phyloP scores from a whole-genome alignment of 2,113 vertebrate genomes.

The Epinephelus cyanopodus region DNA sequence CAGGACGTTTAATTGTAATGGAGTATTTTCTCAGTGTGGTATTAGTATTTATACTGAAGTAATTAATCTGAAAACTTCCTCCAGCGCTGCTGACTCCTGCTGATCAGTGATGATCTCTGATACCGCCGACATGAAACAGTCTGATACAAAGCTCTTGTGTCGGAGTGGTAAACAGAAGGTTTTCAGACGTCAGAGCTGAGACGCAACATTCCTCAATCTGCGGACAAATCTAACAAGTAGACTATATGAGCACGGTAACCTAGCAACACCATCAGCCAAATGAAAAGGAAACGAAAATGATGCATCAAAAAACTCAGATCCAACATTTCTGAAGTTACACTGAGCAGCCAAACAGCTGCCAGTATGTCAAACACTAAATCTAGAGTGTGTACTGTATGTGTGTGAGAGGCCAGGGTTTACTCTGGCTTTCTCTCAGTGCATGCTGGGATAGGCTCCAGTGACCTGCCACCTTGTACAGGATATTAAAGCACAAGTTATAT shows the following conservation, averaged over 20 bases:
- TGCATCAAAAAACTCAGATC: not conserved
- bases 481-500: not conserved
- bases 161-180: not conserved
- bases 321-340: not conserved
- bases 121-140: not conserved
- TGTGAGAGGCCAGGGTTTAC: not conserved
- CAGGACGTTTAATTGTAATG: no score
- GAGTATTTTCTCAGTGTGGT: not conserved
- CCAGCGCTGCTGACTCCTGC: not conserved
- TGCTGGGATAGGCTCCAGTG: not conserved
- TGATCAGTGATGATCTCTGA: not conserved
- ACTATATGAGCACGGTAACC: not conserved
- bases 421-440: not conserved
- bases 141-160: not conserved
- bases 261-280: not conserved
- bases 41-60: not conserved
- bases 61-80: not conserved
- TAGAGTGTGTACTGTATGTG: not conserved
- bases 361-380: not conserved
- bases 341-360: not conserved
- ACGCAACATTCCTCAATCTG: slow-evolving; percentile 55
- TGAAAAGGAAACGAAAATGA: not conserved
- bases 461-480: not conserved
- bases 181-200: slow-evolving; percentile 17
- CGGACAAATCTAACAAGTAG: slow-evolving; percentile 24